Evolutionary conservation across 2,113 vertebrate species (phyloP).

Genomic region (Crotalus viridis): DNA sequence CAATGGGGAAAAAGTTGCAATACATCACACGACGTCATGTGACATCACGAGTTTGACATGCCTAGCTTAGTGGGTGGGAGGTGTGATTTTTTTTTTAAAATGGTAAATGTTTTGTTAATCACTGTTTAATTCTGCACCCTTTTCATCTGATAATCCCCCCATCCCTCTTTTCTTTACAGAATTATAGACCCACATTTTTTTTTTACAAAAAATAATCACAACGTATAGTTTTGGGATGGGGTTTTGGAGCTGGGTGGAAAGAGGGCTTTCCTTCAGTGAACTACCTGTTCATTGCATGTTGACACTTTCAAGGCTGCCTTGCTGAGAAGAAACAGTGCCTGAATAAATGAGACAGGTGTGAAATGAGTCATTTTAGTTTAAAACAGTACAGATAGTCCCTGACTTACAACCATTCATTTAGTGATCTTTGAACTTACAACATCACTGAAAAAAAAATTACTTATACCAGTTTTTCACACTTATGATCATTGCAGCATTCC

Average conservation of each 20-base stretch:
- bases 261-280: not conserved
- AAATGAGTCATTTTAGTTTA: not conserved
- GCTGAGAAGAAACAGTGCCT: not conserved
- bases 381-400: not conserved
- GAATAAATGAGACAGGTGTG: not conserved
- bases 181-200: not conserved
- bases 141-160: not conserved
- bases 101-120: not conserved
- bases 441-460: not conserved
- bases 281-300: not conserved
- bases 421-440: not conserved
- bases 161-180: not conserved
- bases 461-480: not conserved
- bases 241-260: not conserved
- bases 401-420: not conserved
- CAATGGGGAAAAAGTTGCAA: too few relatives aligned
- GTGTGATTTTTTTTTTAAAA: not conserved
- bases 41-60: too few relatives aligned
- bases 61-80: not conserved
- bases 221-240: not conserved
- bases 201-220: not conserved
- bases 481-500: not conserved
- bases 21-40: accelerated
- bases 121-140: not conserved
- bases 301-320: not conserved